Conservation (phyloP, 92 coral and sea anemone genomes). For the Phenganax marumi region DNA sequence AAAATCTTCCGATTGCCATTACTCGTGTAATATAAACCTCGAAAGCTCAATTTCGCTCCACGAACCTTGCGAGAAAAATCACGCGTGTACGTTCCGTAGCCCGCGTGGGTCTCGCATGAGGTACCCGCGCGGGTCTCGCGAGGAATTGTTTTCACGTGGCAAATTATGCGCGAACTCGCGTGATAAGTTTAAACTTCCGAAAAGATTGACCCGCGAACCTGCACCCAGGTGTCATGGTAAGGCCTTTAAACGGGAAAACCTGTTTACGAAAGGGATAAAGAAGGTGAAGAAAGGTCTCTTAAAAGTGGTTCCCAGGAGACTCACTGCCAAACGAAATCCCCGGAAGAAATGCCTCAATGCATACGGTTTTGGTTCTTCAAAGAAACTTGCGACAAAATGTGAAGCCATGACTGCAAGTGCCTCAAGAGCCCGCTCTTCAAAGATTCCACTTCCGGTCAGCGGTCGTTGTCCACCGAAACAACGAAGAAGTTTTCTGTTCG, state of each 20-base stretch:
- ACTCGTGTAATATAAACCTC: constrained; percentile 29
- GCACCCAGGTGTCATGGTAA: constrained; percentile 3
- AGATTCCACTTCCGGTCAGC: constrained; percentile 24
- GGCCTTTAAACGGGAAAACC: not conserved
- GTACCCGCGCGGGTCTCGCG: constrained; percentile 58
- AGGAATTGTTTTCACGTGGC: constrained; percentile 76
- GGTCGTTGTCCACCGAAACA: constrained; percentile 1
- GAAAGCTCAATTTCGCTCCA: constrained; percentile 55
- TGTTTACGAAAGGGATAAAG: constrained; percentile 18
- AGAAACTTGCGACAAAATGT: not conserved
- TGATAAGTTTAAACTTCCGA: constrained; percentile 32
- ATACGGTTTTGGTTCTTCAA: constrained; percentile 16
- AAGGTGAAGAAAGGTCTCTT: constrained; percentile 11
- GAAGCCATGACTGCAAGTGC: not conserved
- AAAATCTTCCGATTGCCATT: not conserved
- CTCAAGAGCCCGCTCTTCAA: not conserved
- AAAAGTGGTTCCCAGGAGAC: constrained; percentile 25
- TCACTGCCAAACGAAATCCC: not conserved
- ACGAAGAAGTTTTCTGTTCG: not conserved
- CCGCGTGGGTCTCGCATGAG: constrained; percentile 64
- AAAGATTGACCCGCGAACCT: not conserved
- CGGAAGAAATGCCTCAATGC: constrained; percentile 18
- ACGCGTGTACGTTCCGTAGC: constrained; percentile 75
- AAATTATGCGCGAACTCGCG: constrained; percentile 61
- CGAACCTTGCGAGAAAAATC: constrained; percentile 63